Evolutionary conservation across 2,797 vertebrate genomes (phyloP), one percentile per base, ranked within the genome.

Genomic region (Enteromius thamalakanensis): DNA sequence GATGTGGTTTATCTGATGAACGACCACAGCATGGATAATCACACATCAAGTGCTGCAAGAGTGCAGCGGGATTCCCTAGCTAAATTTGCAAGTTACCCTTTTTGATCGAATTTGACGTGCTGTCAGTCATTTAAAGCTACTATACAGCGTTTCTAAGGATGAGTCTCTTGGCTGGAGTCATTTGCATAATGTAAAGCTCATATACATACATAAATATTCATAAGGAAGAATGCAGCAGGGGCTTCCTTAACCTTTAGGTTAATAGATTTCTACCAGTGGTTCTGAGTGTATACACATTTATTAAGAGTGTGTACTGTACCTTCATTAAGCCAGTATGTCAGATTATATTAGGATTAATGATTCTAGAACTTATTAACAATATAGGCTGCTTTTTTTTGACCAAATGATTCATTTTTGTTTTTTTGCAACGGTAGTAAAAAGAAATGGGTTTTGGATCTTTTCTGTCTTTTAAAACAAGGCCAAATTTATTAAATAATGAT

Each of bases 1-100:
- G 83, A 87, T 84, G 69, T 67, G 37, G 75, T 81, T 84, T 82
- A 81, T 85, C 47, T 77, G 81, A 37, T 85, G 58, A 82, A 77
- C 69, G 80, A 67, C 86, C 21, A 23, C 53, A 69, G 80, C 65
- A 80, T 40, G 34, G 65, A 76, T 55, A 68, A 71, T 45, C 69
- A 6, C 79, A 58, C 45, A 26, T 78, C 19, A 40, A 62, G 47
- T 19, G 42, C 67, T 81, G 81, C 45, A 70, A 70, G 14, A 67
- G 6, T 8, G 53, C 45, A 29, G 68, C 47, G 10, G 65, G 51
- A 82, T 37, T 75, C 15, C 72, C 47, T 23, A 80, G 51, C 37
- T 6, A 42, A 45, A 29, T 80, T 55, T 70, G 23, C 23, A 32
- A 23, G 26, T 62, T 34, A 23, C 4, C 26, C 15, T 81, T 29